Conservation (phyloP, 2,888 invertebrate species). For the Amaurobius ferox region DNA sequence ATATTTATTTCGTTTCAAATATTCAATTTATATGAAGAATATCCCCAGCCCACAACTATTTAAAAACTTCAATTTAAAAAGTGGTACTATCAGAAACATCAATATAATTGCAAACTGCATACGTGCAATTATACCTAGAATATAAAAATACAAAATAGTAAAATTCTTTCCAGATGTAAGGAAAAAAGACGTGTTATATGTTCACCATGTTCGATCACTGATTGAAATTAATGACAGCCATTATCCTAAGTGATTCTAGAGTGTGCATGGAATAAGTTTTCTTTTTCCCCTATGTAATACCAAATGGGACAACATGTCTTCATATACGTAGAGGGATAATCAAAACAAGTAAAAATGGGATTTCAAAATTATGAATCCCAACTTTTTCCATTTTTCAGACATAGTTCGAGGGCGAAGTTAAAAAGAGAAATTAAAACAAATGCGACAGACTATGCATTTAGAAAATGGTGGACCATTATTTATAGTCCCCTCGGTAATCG, state of each 20-base stretch:
- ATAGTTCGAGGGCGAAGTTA: neutral
- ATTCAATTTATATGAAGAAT: too few species aligned
- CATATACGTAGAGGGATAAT: neutral
- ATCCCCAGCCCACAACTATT: too few species aligned
- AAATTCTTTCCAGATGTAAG: too few species aligned
- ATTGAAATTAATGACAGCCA: neutral
- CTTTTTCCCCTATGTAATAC: neutral
- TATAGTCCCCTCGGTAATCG: too few species aligned
- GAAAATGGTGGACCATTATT: too few species aligned
- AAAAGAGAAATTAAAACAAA: neutral
- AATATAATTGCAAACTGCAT: too few species aligned
- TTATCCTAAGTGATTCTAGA: slow-evolving; percentile 4
- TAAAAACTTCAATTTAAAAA: too few species aligned
- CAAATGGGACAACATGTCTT: neutral
- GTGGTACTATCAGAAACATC: too few species aligned
- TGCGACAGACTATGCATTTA: neutral
- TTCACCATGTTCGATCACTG: neutral
- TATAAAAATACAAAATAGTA: too few species aligned
- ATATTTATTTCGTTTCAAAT: too few species aligned
- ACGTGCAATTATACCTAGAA: too few species aligned
- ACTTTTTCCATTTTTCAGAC: neutral
- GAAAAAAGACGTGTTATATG: too few species aligned
- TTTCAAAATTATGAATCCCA: neutral
- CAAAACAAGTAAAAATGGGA: neutral
- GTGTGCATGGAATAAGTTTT: neutral